Evolutionary conservation across 2,888 invertebrate genomes (phyloP).

Genomic region (Oligia fasciuncula): DNA sequence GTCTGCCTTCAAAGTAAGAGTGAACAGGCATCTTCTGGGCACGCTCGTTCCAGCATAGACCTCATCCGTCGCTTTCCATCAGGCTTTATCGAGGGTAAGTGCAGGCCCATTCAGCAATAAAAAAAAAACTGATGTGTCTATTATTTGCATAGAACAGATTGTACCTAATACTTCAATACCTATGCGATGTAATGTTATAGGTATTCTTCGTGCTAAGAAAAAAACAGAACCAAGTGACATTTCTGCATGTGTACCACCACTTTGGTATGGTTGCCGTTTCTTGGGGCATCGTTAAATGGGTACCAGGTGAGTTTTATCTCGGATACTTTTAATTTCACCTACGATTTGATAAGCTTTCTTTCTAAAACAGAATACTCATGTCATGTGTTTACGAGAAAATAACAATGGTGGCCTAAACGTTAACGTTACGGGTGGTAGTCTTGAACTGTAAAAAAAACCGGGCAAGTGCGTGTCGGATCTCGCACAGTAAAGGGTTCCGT

Average conservation of each 20-base stretch:
- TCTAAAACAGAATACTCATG: not conserved
- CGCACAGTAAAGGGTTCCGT: no score
- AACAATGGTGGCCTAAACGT: not conserved
- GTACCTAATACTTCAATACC: not conserved
- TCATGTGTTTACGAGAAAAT: not conserved
- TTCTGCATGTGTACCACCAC: conserved; percentile 96
- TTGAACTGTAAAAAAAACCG: no score
- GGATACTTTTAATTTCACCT: not conserved
- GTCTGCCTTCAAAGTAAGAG: no score
- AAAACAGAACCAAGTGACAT: conserved; percentile 94
- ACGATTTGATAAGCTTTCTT: not conserved
- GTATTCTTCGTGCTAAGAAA: conserved; percentile 96
- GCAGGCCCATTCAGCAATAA: no score
- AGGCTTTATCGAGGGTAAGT: no score
- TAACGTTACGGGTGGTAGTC: no score
- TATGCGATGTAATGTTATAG: conserved; percentile 66
- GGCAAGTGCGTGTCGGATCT: no score
- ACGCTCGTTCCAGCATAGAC: no score
- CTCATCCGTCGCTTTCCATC: no score
- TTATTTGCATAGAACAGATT: not conserved
- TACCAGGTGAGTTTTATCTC: conserved; percentile 86
- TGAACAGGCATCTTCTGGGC: no score
- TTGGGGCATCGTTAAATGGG: conserved; percentile 93
- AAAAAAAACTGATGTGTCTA: not conserved
- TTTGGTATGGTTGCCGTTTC: conserved; percentile 91